phyloP scores from a whole-genome alignment of 2,888 invertebrate species.

The Busseola fusca region DNA sequence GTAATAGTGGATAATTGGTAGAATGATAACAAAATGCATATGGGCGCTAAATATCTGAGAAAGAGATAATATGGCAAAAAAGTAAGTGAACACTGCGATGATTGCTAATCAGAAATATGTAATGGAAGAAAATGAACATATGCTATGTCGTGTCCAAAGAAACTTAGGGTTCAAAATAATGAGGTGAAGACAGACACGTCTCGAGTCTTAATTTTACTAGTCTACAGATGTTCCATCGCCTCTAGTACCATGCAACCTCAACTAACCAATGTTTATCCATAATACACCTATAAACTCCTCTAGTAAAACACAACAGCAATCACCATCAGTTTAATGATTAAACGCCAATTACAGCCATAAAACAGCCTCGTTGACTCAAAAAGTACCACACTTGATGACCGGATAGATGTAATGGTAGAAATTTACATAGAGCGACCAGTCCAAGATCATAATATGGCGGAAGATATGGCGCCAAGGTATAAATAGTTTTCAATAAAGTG shows the following conservation, averaged over 20 bases:
- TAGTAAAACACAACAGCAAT: constrained; percentile 15
- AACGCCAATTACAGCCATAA: constrained; percentile 18
- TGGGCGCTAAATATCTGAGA: not conserved
- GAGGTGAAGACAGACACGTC: too few relatives aligned
- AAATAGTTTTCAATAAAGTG: constrained; percentile 62
- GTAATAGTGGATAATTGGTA: not conserved
- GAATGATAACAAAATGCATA: not conserved
- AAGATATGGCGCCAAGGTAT: constrained; percentile 63
- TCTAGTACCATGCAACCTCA: not conserved
- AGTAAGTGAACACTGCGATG: not conserved
- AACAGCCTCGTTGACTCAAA: constrained; percentile 27
- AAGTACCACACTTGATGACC: constrained; percentile 43
- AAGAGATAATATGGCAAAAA: not conserved
- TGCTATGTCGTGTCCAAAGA: not conserved
- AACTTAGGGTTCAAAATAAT: not conserved
- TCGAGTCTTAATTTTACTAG: not conserved
- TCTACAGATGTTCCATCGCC: not conserved
- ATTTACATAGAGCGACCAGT: constrained; percentile 53
- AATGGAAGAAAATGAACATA: not conserved
- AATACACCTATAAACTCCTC: not conserved
- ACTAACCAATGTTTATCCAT: not conserved
- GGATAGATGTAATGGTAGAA: constrained; percentile 40
- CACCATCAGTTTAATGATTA: constrained; percentile 21
- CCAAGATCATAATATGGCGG: constrained; percentile 61
- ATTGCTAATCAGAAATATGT: not conserved